Evolutionary conservation across 2,888 invertebrate species (phyloP), one percentile per base, ranked within the genome.

Genomic region (Nymphalis c-album): DNA sequence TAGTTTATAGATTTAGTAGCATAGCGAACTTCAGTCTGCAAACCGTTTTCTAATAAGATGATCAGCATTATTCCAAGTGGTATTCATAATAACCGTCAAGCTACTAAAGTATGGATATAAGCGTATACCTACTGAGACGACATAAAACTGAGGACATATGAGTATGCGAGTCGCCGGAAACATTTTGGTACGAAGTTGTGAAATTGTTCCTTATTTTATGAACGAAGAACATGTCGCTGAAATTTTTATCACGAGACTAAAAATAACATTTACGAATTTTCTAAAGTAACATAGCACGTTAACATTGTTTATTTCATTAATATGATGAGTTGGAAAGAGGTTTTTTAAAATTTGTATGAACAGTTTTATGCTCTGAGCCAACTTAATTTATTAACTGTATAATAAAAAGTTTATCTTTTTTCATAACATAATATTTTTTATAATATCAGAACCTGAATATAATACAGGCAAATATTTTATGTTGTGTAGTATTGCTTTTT

Each of bases 141-240:
- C 57, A 57, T 57, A 57, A 57, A 57, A 57, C 57, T 57, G 57
- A 18, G 40, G 57, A 57, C 57, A 40, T 57, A 57, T 40, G 57
- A 57, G 35, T 40, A 40, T 57, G 57, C 31, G 22, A 55, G 57
- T 40, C 55, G 8, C 20, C 57, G 57, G 57, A 57, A 57, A 57
- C 57, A 57, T 57, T 57, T 57, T 7, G 57, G 35, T 57, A 57
- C 13, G 57, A 57, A 57, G 64, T 64, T 64, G 51, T 60, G 51
- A 59, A 64, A 64, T 60, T 60, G n/a, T 45, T 45, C 46, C 59
- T 60, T 45, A 64, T 45, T 64, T 64, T 64, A 64, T 51, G 59
- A 60, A 5, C 10, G 48, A 60, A 46, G 45, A 64, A 64, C 50
- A 51, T 50, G 59, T 51, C 59, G 60, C 60, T 64, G 59, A 64